Base-by-base conservation (phyloP, 2,888 invertebrate genomes). In the Chrysolina oricalcia region DNA sequence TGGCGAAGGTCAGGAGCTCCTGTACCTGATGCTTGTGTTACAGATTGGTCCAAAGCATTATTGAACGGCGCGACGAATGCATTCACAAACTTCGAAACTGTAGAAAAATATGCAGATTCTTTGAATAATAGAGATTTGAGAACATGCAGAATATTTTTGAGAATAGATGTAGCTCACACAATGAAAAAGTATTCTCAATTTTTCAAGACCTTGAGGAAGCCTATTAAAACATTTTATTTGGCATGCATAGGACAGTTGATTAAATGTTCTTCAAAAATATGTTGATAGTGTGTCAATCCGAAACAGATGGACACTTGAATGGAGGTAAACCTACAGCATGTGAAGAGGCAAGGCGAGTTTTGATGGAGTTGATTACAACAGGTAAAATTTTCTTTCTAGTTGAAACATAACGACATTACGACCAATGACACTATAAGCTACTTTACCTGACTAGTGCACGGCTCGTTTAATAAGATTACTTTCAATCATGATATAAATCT, bases 201-300 rank as follows among this genome's bases (percentile, higher is more conserved):
- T 17, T 40, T 15, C 10, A 35, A 40, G n/a, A 5, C 2, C n/a
- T 40, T 63, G 40, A 8, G 40, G n/a, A 63, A 40, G 41, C 40
- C 13, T 17, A 19, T 63, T 10, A 63, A 63, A 15, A 63, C 63
- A n/a, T 63, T 63, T 40, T 63, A 40, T n/a, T 63, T 63, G 17
- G 63, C 63, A n/a, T 63, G 40, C n/a, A 19, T 63, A 40, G 63
- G 63, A 11, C 63, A 19, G 9, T 2, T 63, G 10, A 40, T 63
- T 40, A 2, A 35, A n/a, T 19, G 63, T n/a, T 40, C 40, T 27
- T n/a, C 40, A 10, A 63, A 40, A 40, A 35, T 13, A 63, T 63
- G 35, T 15, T 63, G n/a, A 63, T 63, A 40, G 63, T 63, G 9
- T 40, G 11, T 63, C 19, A 17, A 27, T 63, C 63, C 35, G 63